Evolutionary conservation across 2,113 vertebrate genomes (phyloP), one percentile per base, ranked within the genome.

Genomic region (Otus sunia): DNA sequence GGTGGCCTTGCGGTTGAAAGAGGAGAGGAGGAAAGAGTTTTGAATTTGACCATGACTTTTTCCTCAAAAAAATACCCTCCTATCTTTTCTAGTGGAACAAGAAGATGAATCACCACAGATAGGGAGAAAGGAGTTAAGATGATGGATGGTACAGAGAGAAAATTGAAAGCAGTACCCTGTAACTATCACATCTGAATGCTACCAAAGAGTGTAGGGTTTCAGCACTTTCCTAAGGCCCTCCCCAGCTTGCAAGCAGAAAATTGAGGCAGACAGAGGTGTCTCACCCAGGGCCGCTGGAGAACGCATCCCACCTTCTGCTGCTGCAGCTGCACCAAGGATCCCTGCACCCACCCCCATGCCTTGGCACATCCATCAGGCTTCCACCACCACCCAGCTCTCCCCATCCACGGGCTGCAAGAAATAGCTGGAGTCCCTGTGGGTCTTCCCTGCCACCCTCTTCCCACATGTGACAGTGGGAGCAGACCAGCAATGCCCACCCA

Each of bases 301-400:
- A 88, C 23, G 5, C 43, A 56, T 43, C 17, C 14, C 4, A 41
- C 39, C 29, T 43, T 12, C 49, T 9, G 2, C 52, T 25, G 15
- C 47, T 78, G 34, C 30, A 50, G 0, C 16, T 25, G 5, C 27
- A 68, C 16, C 30, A 41, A 34, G 47, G 7, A 66, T 18, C 12
- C 19, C 12, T 25, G 32, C 0, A 2, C 37, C 29, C 10, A 19
- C 5, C 25, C 20, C 17, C 11, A 5, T 0, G 0, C 21, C 32
- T n/a, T 12, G 41, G 5, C 15, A 13, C 25, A 6, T 23, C 10
- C 2, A 4, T 22, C 15, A 67, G 21, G 34, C 15, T 45, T 53
- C 60, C 63, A 68, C 49, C 80, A 68, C 9, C 5, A 7, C 63
- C 23, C 26, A 34, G 29, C 64, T 89, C 76, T 68, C 25, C 55